Base-by-base conservation (phyloP, 2,888 invertebrate species). In the Latrodectus elegans region DNA sequence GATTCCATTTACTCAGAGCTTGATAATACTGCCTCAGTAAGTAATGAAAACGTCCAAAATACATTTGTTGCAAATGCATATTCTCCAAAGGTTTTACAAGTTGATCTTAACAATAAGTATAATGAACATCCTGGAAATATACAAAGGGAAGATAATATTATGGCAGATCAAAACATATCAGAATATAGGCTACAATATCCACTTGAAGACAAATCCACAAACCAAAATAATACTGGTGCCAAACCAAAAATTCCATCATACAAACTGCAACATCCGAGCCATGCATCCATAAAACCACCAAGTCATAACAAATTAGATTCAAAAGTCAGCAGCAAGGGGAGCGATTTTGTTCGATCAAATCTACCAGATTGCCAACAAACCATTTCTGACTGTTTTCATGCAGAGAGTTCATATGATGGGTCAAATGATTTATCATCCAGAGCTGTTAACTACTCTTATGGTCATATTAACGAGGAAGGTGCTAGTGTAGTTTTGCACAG, bases 401-500 rank as follows among this genome's bases (percentile, higher is more conserved):
- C 60, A 60, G n/a, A 11, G 12, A 60, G 4, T 4, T 6, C 10
- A 60, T 11, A 10, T 15, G n/a, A 60, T 60, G 14, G 10, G 0
- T n/a, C 6, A 64, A 65, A 8, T 38, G 60, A 72, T n/a, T 67
- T 17, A 74, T n/a, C 52, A 26, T 2, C 53, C 0, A 15, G 52
- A 68, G 55, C 53, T 74, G 53, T 84, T 38, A 84, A 73, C 65
- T 78, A 84, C 51, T 70, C 65, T 38, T 78, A 74, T 65, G 85
- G 85, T 11, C 67, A 60, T 22, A 65, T 79, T 15, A 52, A 71
- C 14, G 84, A 84, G 60, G 68, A 79, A 22, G 74, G 85, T 60
- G 85, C 85, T 79, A 26, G 55, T 38, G 68, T 79, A 12, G 60
- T 75, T 15, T n/a, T 74, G 60, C 97, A 98, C 92, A 95, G 98